Conservation (phyloP, 2,797 vertebrate species). For the Avahi laniger region DNA sequence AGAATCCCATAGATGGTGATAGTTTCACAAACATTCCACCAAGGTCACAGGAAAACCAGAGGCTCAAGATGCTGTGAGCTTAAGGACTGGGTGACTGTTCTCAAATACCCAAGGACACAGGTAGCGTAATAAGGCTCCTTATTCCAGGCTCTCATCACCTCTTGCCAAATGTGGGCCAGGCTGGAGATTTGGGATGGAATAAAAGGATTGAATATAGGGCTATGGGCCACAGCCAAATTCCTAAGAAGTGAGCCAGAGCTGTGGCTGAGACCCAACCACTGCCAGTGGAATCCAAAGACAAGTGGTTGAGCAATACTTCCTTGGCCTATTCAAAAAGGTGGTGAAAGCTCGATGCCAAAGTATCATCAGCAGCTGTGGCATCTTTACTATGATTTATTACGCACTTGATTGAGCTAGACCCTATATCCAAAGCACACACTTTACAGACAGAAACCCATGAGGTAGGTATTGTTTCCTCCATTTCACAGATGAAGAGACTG, state of each 20-base stretch:
- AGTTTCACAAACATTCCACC: not conserved
- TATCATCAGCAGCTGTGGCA: not conserved
- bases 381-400: not conserved
- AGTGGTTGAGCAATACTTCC: slow-evolving; percentile 28
- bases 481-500: not conserved
- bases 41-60: slow-evolving; percentile 1
- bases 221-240: slow-evolving; percentile 2
- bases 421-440: not conserved
- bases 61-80: not conserved
- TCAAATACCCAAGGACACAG: not conserved
- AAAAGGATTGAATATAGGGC: not conserved
- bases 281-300: not conserved
- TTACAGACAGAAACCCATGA: not conserved
- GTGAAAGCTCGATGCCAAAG: not conserved
- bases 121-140: not conserved
- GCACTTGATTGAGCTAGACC: not conserved
- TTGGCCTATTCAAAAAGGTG: slow-evolving; percentile 2
- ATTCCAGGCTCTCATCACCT: not conserved
- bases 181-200: not conserved
- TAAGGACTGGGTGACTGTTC: not conserved
- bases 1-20: not conserved
- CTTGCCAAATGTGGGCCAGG: not conserved
- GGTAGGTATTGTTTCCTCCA: not conserved
- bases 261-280: slow-evolving; percentile 17
- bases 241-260: slow-evolving; percentile 35